Conservation (phyloP, 1,140 invertebrate genomes). For the Lineus longissimus region DNA sequence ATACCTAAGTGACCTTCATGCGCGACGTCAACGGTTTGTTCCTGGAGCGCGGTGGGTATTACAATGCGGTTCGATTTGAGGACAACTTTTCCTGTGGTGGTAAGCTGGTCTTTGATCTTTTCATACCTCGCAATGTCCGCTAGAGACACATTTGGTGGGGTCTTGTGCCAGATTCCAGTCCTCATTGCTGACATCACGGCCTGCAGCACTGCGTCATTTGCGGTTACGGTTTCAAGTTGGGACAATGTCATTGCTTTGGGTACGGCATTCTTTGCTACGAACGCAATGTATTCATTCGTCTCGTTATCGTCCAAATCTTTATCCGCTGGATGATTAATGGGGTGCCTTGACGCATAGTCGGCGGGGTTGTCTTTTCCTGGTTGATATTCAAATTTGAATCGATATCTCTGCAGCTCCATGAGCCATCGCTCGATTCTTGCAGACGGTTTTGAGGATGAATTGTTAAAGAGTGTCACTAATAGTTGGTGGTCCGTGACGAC, state of each 20-base stretch:
- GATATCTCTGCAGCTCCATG: slow-evolving; percentile 18
- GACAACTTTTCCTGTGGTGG: background rate
- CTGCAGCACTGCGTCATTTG: background rate
- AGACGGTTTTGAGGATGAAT: slow-evolving; percentile 17
- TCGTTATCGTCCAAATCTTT: background rate
- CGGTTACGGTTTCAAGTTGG: background rate
- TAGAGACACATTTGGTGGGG: background rate
- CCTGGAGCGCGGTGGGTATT: slow-evolving; percentile 22
- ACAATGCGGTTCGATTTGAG: slow-evolving; percentile 19
- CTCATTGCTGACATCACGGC: background rate
- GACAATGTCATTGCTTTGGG: background rate
- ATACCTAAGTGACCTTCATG: slow-evolving; percentile 28
- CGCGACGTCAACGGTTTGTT: slow-evolving; percentile 24
- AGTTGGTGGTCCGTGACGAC: slow-evolving; percentile 10
- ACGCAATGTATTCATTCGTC: background rate
- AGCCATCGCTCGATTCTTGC: slow-evolving; percentile 22
- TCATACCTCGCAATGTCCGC: background rate
- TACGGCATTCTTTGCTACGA: background rate
- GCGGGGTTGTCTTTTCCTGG: background rate
- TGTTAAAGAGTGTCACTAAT: slow-evolving; percentile 18
- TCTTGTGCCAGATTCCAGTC: background rate
- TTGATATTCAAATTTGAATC: background rate
- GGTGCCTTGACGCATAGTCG: background rate
- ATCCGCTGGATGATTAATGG: background rate
- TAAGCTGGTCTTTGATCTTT: background rate